phyloP scores from a whole-genome alignment of 2,113 vertebrate genomes.

The Mola mola region DNA sequence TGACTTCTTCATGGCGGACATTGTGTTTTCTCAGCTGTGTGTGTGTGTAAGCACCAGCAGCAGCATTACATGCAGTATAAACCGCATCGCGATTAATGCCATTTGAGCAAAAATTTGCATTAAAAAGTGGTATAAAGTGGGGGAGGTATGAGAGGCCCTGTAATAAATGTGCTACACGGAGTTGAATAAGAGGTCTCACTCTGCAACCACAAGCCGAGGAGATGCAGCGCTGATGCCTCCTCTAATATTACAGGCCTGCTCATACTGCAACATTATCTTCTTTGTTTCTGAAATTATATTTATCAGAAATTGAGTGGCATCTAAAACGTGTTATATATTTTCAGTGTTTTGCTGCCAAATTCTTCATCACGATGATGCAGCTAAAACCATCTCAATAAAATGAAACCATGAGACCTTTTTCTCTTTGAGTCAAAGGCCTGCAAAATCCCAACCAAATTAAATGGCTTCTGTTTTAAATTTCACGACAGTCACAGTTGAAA shows the following conservation, averaged over 20 bases:
- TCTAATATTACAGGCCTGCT: background rate
- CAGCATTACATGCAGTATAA: conserved; percentile 52
- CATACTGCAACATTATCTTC: no score
- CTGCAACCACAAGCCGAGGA: background rate
- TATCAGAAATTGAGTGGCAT: background rate
- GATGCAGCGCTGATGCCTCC: background rate
- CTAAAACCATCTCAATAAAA: no score
- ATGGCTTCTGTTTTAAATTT: background rate
- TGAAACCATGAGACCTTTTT: no score
- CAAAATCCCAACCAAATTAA: background rate
- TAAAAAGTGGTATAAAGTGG: conserved; percentile 56
- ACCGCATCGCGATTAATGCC: conserved; percentile 69
- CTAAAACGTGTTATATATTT: no score
- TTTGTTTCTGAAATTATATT: no score
- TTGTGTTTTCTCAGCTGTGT: conserved; percentile 71
- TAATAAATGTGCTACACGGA: conserved; percentile 58
- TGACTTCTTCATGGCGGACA: conserved; percentile 67
- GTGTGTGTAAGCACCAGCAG: conserved; percentile 14
- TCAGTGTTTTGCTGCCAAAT: background rate
- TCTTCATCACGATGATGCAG: background rate
- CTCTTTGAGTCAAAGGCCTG: no score
- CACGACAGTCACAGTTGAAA: background rate
- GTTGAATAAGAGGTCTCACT: conserved; percentile 37
- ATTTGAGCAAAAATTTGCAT: conserved; percentile 77
- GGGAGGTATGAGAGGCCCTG: conserved; percentile 37